Base-by-base conservation (phyloP, 2,113 vertebrate genomes). In the Chlamydotis undulata region DNA sequence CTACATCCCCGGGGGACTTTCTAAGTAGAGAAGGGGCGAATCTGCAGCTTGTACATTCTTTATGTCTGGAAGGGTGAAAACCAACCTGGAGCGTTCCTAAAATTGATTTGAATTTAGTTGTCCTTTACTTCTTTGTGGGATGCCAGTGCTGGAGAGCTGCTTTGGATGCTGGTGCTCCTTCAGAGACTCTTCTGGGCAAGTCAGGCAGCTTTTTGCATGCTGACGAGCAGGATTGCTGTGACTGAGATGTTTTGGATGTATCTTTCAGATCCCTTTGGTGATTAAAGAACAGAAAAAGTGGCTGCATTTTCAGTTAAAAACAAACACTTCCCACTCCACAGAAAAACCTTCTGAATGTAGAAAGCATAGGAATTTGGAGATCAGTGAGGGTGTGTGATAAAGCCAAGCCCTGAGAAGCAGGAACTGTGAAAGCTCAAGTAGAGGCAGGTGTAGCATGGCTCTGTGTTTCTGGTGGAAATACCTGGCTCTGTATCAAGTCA, bases 1-100 rank as follows among this genome's bases (percentile, higher is more conserved):
- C 75, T 95, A 96, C 95, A 94, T 96, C 96, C 89, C 55, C 45
- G 63, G 77, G 57, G 91, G 91, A 89, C 74, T 87, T 96, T 89
- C 91, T 94, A 97, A 95, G 75, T 94, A 79, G 37, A 90, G 96
- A 94, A 87, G 57, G n/a, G 90, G 70, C 7, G 18, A 93, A 97
- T 94, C 57, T 89, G 53, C 9, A 8, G 68, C 68, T 83, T 83
- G 75, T 77, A 18, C 85, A 78, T 96, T 92, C 91, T 89, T 95
- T 61, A 67, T 90, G 85, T 97, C 94, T 96, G 96, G 92, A 92
- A 92, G 86, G 90, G 31, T 76, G 65, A 89, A 89, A 96, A 88
- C 55, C 69, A 89, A 7, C 49, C 41, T 28, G 50, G 43, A 84
- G 24, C 22, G 61, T 93, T 96, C 83, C 89, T 91, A 82, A 96